These are phyloP conservation scores for Azemiops feae DNA, from an alignment of 2,113 vertebrate species.

Conservation along the genomic window DNA sequence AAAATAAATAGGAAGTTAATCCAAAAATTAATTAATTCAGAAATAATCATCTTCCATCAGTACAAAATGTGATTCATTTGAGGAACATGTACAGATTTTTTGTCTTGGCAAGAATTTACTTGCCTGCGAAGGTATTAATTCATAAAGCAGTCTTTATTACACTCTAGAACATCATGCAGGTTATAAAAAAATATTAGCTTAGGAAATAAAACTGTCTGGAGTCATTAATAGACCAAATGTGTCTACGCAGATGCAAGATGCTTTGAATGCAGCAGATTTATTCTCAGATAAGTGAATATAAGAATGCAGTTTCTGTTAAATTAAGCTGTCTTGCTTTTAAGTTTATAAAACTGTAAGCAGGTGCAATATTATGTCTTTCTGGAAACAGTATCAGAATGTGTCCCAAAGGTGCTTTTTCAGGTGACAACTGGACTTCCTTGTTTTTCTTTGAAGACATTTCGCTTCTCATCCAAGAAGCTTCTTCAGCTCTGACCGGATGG, in stretches of 20 bases:
- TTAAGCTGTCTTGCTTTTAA: neutral
- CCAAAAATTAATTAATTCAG: conserved; percentile 21
- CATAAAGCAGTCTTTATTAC: neutral
- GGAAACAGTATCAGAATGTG: neutral
- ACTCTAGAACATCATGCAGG: neutral
- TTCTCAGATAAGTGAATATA: neutral
- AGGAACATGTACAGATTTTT: neutral
- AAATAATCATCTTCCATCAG: conserved; percentile 3
- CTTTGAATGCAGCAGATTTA: neutral
- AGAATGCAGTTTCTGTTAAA: neutral
- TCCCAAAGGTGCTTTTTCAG: too few relatives aligned
- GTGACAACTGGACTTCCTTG: too few relatives aligned
- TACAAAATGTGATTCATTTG: neutral
- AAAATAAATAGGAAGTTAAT: neutral
- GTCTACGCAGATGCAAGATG: neutral
- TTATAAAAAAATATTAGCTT: neutral
- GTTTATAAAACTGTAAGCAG: neutral
- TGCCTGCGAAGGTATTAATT: neutral
- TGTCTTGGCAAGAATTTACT: neutral
- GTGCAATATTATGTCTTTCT: neutral
- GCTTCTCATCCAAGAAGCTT: too few relatives aligned
- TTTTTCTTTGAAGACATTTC: too few relatives aligned
- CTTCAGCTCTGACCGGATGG: too few relatives aligned
- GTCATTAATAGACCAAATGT: neutral
- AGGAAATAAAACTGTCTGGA: neutral